phyloP scores from a whole-genome alignment of 1,140 invertebrate species.

The Camponotus floridanus region DNA sequence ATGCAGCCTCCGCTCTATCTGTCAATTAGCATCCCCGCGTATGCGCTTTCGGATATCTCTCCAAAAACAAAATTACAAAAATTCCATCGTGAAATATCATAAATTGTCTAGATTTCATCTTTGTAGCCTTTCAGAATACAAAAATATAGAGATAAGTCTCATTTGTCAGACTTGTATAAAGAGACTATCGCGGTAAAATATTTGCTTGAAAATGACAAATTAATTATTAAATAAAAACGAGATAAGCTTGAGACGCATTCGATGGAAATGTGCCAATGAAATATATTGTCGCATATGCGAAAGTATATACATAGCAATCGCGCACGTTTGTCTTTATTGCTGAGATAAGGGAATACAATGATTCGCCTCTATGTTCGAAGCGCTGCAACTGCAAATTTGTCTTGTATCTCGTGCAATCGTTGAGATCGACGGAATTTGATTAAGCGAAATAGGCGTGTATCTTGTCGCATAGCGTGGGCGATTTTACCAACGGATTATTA shows the following conservation, averaged over 20 bases:
- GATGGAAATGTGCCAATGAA: neutral
- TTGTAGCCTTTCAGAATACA: neutral
- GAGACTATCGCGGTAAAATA: neutral
- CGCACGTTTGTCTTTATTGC: constrained; percentile 15
- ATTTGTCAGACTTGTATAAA: neutral
- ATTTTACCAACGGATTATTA: neutral
- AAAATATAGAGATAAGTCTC: neutral
- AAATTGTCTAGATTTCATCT: neutral
- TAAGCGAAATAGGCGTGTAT: neutral
- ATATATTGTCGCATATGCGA: neutral
- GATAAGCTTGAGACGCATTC: neutral
- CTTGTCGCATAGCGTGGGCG: constrained; percentile 17
- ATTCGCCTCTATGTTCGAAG: neutral
- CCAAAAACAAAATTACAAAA: neutral
- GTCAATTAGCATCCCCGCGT: neutral
- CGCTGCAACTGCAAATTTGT: constrained; percentile 24
- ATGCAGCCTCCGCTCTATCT: neutral
- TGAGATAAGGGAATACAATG: constrained; percentile 39
- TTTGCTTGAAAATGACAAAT: neutral
- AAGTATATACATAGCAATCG: neutral
- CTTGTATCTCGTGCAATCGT: constrained; percentile 2
- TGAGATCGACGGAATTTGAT: constrained; percentile 21
- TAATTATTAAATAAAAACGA: neutral
- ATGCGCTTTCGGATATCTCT: neutral
- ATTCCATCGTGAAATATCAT: neutral